Percentiles rank a stretch among this genome's conserved stretches.
Conservation (phyloP, 2,888 invertebrate species). For the Epinotia brunnichana region DNA sequence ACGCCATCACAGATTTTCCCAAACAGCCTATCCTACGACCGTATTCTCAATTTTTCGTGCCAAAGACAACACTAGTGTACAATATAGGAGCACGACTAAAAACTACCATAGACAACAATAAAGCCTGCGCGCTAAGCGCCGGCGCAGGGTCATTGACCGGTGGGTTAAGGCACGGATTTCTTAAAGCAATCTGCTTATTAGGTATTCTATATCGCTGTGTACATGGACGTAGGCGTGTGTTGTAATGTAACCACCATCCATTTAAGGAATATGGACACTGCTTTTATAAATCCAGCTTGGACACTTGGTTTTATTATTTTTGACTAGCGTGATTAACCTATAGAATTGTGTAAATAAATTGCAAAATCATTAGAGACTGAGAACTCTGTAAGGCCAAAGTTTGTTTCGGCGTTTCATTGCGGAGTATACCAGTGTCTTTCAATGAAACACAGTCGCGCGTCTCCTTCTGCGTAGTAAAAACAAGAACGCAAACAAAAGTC, state of each 20-base stretch:
- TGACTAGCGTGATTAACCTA: not conserved
- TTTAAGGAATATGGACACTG: conserved; percentile 57
- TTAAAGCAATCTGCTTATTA: conserved; percentile 80
- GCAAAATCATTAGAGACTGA: not conserved
- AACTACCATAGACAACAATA: conserved; percentile 74
- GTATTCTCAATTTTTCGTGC: not conserved
- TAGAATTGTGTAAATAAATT: not conserved
- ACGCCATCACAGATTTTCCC: too few species aligned
- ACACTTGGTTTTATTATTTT: conserved; percentile 5
- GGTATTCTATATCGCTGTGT: conserved; percentile 68
- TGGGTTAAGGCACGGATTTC: conserved; percentile 78
- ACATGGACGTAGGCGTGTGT: conserved; percentile 55
- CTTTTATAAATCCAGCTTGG: conserved; percentile 30
- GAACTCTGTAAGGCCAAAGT: not conserved
- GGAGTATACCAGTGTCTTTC: too few species aligned
- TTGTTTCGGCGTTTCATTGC: too few species aligned
- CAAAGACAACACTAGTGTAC: conserved; percentile 5
- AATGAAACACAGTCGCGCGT: too few species aligned
- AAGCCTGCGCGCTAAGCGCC: conserved; percentile 73
- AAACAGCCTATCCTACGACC: not conserved
- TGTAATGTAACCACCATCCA: conserved; percentile 57
- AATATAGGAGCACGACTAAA: conserved; percentile 52
- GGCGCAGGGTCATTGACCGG: conserved; percentile 70
- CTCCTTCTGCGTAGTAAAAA: too few species aligned
- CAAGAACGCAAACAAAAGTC: too few species aligned